Evolutionary conservation across 2,888 invertebrate genomes (phyloP).

Genomic region (Tromatobia lineatoria): DNA sequence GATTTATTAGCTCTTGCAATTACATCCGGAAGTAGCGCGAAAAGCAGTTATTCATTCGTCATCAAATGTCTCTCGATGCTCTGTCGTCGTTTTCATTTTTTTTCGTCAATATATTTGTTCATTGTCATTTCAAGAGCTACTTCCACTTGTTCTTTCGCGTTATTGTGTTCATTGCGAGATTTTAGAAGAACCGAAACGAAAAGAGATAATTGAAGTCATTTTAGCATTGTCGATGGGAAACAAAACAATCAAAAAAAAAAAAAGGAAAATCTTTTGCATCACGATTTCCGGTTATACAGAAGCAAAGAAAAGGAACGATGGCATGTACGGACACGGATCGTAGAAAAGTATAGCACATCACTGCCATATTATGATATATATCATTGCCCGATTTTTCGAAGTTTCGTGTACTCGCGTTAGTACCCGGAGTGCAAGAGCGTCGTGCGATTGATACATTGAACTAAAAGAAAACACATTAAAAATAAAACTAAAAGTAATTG

Average conservation of each 20-base stretch:
- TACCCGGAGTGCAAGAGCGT: conserved; percentile 60
- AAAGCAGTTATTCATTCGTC: neutral
- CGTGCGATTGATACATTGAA: conserved; percentile 56
- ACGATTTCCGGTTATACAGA: conserved; percentile 67
- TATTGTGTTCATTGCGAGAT: conserved; percentile 40
- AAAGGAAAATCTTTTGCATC: conserved; percentile 62
- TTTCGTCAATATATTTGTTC: conserved; percentile 4
- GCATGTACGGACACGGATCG: conserved; percentile 40
- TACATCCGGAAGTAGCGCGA: conserved; percentile 35
- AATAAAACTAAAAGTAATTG: conserved; percentile 45
- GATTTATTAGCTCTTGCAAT: conserved; percentile 47
- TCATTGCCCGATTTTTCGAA: conserved; percentile 55
- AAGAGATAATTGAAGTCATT: conserved; percentile 38
- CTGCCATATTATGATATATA: conserved; percentile 72
- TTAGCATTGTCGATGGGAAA: conserved; percentile 55
- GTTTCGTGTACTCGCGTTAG: conserved; percentile 61
- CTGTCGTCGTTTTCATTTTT: neutral
- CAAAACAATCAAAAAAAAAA: conserved; percentile 63
- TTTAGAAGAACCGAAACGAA: conserved; percentile 34
- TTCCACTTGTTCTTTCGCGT: conserved; percentile 33
- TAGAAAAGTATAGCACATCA: conserved; percentile 71
- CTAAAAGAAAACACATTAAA: conserved; percentile 30
- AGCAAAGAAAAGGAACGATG: conserved; percentile 42
- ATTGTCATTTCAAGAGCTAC: neutral
- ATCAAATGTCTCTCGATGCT: conserved; percentile 8